Conservation (phyloP, 2,113 vertebrate genomes). For the Merops nubicus region DNA sequence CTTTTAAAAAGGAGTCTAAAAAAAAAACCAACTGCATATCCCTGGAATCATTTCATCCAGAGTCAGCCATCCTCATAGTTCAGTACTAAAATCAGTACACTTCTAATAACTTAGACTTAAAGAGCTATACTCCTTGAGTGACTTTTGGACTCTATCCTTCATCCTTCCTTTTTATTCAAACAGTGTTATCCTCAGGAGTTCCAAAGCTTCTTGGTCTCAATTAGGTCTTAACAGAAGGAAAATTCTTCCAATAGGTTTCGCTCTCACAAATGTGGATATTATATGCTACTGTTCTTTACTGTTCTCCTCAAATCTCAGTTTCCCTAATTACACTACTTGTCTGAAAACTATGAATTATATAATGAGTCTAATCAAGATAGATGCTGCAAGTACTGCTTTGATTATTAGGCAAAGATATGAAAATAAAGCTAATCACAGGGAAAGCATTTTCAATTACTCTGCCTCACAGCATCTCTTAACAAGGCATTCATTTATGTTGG, state of each 20-base stretch:
- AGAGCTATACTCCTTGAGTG: not conserved
- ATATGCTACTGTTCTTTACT: not conserved
- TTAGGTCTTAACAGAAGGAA: not conserved
- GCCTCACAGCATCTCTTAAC: not conserved
- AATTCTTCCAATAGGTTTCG: not conserved
- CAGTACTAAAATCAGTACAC: not conserved
- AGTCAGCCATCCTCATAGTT: not conserved
- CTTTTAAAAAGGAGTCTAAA: not conserved
- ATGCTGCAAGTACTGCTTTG: not conserved
- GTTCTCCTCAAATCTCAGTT: not conserved
- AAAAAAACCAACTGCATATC: not conserved
- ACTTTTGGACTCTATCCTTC: not conserved
- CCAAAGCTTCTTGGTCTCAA: not conserved
- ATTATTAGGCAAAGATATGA: not conserved
- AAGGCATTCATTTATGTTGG: not conserved
- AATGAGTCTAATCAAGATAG: not conserved
- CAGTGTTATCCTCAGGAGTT: not conserved
- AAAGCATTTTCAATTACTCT: not conserved
- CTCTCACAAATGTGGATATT: not conserved
- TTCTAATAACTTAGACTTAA: not conserved
- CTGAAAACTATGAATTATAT: not conserved
- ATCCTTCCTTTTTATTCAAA: not conserved
- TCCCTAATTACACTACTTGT: not conserved
- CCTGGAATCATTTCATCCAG: not conserved
- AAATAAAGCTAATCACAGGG: constrained; percentile 28